Base-by-base conservation (phyloP, 2,797 vertebrate genomes). In the Pelodytes ibericus region DNA sequence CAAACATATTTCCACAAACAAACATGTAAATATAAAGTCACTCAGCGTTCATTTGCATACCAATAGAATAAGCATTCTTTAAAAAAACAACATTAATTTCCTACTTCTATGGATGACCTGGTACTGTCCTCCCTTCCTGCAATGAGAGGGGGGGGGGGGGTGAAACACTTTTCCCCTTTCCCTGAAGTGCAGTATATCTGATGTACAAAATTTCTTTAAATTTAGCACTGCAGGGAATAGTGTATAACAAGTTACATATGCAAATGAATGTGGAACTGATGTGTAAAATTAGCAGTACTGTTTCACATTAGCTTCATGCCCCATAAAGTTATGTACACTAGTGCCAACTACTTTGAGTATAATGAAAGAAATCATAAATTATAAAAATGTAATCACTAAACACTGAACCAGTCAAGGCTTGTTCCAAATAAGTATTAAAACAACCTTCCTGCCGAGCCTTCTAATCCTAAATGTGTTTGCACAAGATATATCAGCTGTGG, bases 381-480 rank as follows among this genome's bases (percentile, higher is more conserved):
- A 69, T 57, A 75, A 36, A 36, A 53, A 76, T 76, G 66, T 44
- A 60, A 76, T 70, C 66, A 70, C 47, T 56, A 70, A 76, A 56
- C 25, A 59, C 24, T 70, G 25, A 70, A 20, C 47, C 59, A 63
- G 51, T 30, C 44, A 22, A 59, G 66, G 13, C 74, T 70, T 63
- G 74, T 57, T 62, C 51, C 56, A 61, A 68, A 75, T 51, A 61
- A 69, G 30, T 47, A 69, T 61, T 57, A 57, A 33, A 57, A 36
- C 56, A 61, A 33, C 66, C 58, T 68, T 69, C 74, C 66, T 70
- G 66, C 47, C 22, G 65, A 70, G 74, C 13, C 47, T 56, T 27
- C 65, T 70, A 75, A 75, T 75, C 73, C 73, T 63, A 70, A 74
- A 76, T 76, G 66, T 76, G 65, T 70, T 70, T 24, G 57, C 74